Percentiles rank a stretch among this genome's conserved stretches.
Evolutionary conservation across 92 coral and sea anemone genomes (phyloP).

Genomic region (Scolanthus callimorphus): DNA sequence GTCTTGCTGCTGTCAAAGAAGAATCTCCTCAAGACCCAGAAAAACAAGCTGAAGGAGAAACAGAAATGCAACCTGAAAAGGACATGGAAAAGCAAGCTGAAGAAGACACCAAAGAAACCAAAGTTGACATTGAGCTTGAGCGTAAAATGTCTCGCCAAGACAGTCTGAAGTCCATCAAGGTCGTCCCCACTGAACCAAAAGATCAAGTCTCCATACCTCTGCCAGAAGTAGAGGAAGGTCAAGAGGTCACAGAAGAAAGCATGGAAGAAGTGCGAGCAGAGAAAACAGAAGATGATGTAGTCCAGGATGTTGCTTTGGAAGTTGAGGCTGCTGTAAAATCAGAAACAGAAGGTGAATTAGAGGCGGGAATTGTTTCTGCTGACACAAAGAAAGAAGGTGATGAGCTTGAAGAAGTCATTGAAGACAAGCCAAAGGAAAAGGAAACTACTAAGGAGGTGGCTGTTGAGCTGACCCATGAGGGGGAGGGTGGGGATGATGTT

Average conservation of each 20-base stretch:
- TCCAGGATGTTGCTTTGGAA: too few species aligned
- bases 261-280: background rate
- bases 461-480: constrained; percentile 41
- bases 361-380: background rate
- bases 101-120: constrained; percentile 20
- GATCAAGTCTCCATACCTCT: constrained; percentile 8
- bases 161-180: constrained; percentile 13
- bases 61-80: constrained; percentile 6
- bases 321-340: background rate
- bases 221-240: constrained; percentile 8
- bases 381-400: constrained; percentile 3
- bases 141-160: constrained; percentile 25
- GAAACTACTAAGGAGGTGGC: constrained; percentile 13
- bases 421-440: background rate
- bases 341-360: background rate
- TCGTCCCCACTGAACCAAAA: constrained; percentile 7
- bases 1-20: background rate
- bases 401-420: background rate
- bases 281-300: background rate
- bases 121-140: constrained; percentile 29
- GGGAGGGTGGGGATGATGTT: constrained; percentile 11
- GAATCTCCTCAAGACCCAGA: constrained; percentile 3
- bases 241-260: constrained; percentile 6
- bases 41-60: constrained; percentile 7
- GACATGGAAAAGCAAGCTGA: constrained; percentile 10